Percentiles rank a stretch among this genome's conserved stretches.
Conservation (phyloP, 23 tunicate genomes). For the Trididemnum miniatum region DNA sequence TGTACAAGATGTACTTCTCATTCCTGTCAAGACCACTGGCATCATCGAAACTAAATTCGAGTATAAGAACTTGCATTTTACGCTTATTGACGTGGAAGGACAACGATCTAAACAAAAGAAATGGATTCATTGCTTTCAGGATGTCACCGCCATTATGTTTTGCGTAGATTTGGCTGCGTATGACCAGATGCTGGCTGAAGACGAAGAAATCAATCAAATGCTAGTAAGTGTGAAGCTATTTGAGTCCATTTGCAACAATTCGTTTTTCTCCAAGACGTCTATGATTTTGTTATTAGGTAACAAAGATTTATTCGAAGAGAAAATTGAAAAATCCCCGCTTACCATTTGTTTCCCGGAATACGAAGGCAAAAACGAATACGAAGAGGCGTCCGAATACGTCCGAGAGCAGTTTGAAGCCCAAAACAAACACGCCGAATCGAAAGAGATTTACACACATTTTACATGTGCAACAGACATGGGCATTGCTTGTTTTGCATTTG, state of each 20-base stretch:
- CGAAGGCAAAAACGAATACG: constrained; percentile 51
- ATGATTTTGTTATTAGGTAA: constrained; percentile 80
- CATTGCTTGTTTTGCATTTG: too few species aligned
- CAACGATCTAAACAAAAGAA: background rate
- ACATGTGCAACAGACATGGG: too few species aligned
- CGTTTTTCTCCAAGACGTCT: too few species aligned
- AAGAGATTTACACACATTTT: too few species aligned
- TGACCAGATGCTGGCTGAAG: constrained; percentile 72
- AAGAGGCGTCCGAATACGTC: constrained; percentile 51
- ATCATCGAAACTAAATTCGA: background rate
- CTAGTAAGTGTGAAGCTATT: constrained; percentile 60
- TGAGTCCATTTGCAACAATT: constrained; percentile 77
- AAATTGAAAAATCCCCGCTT: constrained; percentile 62
- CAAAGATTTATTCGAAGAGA: constrained; percentile 81
- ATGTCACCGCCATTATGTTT: constrained; percentile 74
- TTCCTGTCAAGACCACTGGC: background rate
- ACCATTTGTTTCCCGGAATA: constrained; percentile 79
- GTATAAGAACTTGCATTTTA: background rate
- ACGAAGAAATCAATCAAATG: constrained; percentile 74
- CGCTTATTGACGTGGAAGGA: background rate
- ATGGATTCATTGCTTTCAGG: constrained; percentile 58
- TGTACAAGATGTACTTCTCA: background rate
- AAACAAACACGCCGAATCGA: too few species aligned
- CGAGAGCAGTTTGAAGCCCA: constrained; percentile 63
- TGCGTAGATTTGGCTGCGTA: constrained; percentile 82